Conservation (phyloP, 1,140 invertebrate species). For the Lordiphosa collinella region DNA sequence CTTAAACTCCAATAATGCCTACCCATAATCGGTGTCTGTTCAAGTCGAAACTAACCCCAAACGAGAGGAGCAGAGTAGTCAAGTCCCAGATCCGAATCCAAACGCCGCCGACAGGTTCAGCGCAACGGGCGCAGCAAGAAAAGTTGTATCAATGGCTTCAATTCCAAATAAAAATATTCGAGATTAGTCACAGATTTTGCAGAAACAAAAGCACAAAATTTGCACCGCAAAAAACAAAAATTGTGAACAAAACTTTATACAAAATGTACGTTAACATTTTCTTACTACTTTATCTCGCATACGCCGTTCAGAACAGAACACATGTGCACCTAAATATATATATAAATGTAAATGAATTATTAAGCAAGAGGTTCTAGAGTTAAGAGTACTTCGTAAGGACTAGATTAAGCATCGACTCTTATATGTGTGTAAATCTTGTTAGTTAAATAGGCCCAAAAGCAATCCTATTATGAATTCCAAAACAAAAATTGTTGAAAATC, state of each 20-base stretch:
- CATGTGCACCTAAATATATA: conserved; percentile 29
- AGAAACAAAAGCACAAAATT: conserved; percentile 12
- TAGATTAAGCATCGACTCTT: conserved; percentile 60
- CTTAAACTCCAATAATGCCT: conserved; percentile 17
- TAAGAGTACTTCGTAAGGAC: conserved; percentile 51
- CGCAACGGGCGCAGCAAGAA: conserved; percentile 25
- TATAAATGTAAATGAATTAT: conserved; percentile 41
- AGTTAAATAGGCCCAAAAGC: conserved; percentile 57
- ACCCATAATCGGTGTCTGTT: conserved; percentile 46
- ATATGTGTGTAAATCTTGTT: conserved; percentile 65
- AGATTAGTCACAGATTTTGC: conserved; percentile 45
- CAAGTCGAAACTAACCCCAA: conserved; percentile 4
- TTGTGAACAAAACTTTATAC: conserved; percentile 17
- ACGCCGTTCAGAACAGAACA: conserved; percentile 20
- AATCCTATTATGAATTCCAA: conserved; percentile 54
- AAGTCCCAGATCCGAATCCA: conserved; percentile 4
- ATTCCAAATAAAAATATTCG: conserved; percentile 66
- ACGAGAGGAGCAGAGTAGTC: conserved; percentile 1
- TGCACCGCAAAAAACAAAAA: conserved; percentile 15
- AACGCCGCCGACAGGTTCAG: neutral
- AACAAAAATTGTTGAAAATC: conserved; percentile 47
- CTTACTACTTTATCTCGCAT: conserved; percentile 10
- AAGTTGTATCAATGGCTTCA: conserved; percentile 56
- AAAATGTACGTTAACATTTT: conserved; percentile 17
- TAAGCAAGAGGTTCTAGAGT: conserved; percentile 68